Conservation (phyloP, 30 jellyfish, hydroid and myxozoan species). For the Rhopilema esculentum region DNA sequence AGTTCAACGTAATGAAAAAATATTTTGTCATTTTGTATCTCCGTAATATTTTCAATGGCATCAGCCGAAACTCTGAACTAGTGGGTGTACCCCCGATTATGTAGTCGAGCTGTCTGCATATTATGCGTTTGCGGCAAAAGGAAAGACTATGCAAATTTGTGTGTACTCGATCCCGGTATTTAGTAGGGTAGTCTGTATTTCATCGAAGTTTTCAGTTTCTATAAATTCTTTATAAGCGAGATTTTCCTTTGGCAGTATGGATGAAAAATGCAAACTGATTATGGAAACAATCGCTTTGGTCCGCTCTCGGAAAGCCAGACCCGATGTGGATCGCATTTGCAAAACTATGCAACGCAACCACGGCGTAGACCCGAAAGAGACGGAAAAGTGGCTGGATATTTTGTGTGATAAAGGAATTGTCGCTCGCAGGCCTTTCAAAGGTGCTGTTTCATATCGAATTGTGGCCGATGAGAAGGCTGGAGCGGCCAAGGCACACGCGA, state of each 20-base stretch:
- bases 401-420: conserved; percentile 68
- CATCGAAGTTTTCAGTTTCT: background rate
- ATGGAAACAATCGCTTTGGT: conserved; percentile 78
- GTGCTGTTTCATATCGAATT: conserved; percentile 81
- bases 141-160: conserved; percentile 77
- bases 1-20: no score
- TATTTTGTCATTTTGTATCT: no score
- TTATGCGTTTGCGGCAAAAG: conserved; percentile 82
- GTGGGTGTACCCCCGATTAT: conserved; percentile 44
- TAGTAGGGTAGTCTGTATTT: background rate
- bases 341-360: conserved; percentile 83
- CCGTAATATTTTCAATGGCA: no score
- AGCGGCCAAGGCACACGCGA: conserved; percentile 57
- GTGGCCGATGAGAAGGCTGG: conserved; percentile 72
- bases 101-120: conserved; percentile 39
- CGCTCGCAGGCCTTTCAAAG: conserved; percentile 81
- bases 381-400: conserved; percentile 73
- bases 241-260: conserved; percentile 6
- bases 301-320: conserved; percentile 90
- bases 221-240: background rate
- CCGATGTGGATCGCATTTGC: conserved; percentile 87
- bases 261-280: conserved; percentile 55
- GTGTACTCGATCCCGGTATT: conserved; percentile 28
- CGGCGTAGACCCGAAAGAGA: conserved; percentile 75
- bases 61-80: no score